Conservation (phyloP, 2,888 invertebrate species). For the Machimus rusticus region DNA sequence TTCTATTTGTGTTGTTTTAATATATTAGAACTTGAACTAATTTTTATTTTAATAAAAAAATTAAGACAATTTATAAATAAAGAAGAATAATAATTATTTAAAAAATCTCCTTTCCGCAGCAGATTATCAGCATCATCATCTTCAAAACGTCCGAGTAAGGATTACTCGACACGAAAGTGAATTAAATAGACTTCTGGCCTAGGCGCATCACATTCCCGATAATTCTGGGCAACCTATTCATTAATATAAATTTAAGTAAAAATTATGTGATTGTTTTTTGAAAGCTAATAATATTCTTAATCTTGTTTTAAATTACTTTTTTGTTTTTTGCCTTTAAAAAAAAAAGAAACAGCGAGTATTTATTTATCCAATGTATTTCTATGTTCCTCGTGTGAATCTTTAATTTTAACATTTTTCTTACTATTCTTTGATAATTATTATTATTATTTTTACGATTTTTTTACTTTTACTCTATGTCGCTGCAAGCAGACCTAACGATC, state of each 20-base stretch:
- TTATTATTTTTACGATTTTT: not conserved
- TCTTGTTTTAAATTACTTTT: not conserved
- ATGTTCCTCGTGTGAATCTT: not conserved
- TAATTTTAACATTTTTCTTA: not conserved
- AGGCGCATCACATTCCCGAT: not conserved
- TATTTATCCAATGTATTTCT: constrained; percentile 14
- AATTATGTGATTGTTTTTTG: not conserved
- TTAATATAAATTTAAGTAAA: not conserved
- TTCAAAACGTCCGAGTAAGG: not conserved
- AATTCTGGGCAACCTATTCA: not conserved
- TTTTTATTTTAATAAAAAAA: not conserved
- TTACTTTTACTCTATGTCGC: not conserved
- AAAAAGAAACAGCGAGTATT: not conserved
- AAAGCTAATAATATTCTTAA: not conserved
- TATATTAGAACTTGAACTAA: not conserved
- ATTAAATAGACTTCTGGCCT: not conserved
- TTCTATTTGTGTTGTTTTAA: not conserved
- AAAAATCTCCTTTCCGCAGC: not conserved
- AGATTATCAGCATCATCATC: constrained; percentile 4
- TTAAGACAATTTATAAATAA: not conserved
- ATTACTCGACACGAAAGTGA: constrained; percentile 2
- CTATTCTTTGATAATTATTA: not conserved
- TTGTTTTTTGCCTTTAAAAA: not conserved
- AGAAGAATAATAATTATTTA: not conserved
- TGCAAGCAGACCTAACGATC: not conserved